phyloP scores from a whole-genome alignment of 1,140 invertebrate genomes.

The Saxidomus purpurata region DNA sequence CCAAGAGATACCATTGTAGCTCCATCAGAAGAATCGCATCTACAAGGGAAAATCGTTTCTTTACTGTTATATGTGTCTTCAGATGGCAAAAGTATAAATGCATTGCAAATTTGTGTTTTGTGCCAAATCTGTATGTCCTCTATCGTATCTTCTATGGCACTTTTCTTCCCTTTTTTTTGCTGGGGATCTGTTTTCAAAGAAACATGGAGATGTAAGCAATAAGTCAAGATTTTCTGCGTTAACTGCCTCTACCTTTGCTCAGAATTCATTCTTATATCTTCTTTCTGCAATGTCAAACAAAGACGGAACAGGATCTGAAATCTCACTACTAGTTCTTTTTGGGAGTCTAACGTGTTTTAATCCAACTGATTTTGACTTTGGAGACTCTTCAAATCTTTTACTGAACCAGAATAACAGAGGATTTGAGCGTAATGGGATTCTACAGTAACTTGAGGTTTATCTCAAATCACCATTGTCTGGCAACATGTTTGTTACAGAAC shows the following conservation, averaged over 20 bases:
- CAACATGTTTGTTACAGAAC: background rate
- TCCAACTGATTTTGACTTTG: background rate
- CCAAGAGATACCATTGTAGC: background rate
- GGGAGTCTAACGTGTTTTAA: slow-evolving; percentile 14
- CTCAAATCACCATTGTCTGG: slow-evolving; percentile 9
- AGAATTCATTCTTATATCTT: background rate
- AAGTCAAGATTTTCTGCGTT: background rate
- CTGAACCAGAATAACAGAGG: slow-evolving; percentile 50
- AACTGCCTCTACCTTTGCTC: slow-evolving; percentile 31
- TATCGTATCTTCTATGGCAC: background rate
- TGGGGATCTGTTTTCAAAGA: slow-evolving; percentile 30
- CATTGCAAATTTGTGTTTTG: slow-evolving; percentile 38
- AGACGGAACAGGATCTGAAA: background rate
- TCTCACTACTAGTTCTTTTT: slow-evolving; percentile 43
- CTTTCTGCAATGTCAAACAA: background rate
- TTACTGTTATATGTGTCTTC: background rate
- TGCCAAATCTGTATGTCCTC: background rate
- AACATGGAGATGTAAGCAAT: background rate
- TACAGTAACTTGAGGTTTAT: slow-evolving; percentile 43
- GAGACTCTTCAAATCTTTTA: slow-evolving; percentile 54
- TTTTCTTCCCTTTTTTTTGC: slow-evolving; percentile 45
- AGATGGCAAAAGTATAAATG: background rate
- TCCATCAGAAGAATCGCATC: background rate
- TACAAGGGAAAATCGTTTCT: slow-evolving; percentile 18
- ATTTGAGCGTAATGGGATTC: slow-evolving; percentile 54